Percentiles rank a stretch among this genome's conserved stretches.
Conservation (phyloP, 1,140 invertebrate species). For the Himalopsyche phryganea region DNA sequence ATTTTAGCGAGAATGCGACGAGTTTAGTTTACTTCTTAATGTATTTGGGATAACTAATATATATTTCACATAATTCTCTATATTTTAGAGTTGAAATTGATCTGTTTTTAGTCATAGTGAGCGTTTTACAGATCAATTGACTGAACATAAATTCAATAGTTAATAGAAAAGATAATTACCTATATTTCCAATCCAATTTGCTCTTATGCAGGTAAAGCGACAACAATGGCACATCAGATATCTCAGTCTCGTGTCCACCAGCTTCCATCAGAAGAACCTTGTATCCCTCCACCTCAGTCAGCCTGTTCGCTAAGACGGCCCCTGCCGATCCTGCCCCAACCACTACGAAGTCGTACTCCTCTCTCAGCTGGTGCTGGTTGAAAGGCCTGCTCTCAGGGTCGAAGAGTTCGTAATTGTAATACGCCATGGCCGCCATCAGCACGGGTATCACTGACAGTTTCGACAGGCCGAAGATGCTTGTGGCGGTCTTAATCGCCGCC, state of each 20-base stretch:
- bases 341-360: constrained; percentile 77
- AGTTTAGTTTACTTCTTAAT: too few species aligned
- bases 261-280: constrained; percentile 82
- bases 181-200: constrained; percentile 89
- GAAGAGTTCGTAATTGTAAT: constrained; percentile 81
- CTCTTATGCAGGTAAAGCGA: constrained; percentile 86
- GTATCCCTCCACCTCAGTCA: constrained; percentile 75
- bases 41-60: too few species aligned
- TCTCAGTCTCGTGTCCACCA: constrained; percentile 79
- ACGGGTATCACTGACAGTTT: constrained; percentile 74
- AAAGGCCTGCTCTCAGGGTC: constrained; percentile 81
- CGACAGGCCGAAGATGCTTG: constrained; percentile 63
- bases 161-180: too few species aligned
- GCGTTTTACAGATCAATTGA: too few species aligned
- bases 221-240: constrained; percentile 77
- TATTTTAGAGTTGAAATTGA: too few species aligned
- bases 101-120: too few species aligned
- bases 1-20: too few species aligned
- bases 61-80: too few species aligned
- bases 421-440: constrained; percentile 73
- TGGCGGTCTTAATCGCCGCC: constrained; percentile 64
- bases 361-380: constrained; percentile 58
- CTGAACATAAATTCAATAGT: too few species aligned
- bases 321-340: constrained; percentile 85
- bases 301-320: constrained; percentile 76